Evolutionary conservation across 2,888 invertebrate genomes (phyloP).

Genomic region (Azorinus chamasolen): DNA sequence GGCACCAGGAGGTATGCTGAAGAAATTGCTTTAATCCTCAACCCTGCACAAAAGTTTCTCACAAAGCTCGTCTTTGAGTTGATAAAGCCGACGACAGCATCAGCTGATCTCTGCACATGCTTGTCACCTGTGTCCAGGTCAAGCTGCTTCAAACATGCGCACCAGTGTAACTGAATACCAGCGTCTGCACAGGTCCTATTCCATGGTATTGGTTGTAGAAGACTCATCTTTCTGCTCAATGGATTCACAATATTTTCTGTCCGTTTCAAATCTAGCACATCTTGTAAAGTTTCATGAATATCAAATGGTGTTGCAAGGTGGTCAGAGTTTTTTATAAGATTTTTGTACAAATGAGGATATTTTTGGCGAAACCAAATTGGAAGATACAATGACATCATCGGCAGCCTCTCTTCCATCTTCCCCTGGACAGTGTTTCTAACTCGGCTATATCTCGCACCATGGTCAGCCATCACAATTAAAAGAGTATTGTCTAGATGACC

Average conservation of each 20-base stretch:
- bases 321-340: slow-evolving; percentile 75
- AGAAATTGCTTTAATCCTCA: slow-evolving; percentile 59
- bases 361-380: slow-evolving; percentile 75
- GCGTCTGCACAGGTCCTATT: slow-evolving; percentile 80
- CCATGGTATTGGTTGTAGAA: slow-evolving; percentile 75
- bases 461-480: slow-evolving; percentile 82
- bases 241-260: slow-evolving; percentile 5
- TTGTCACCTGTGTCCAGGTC: slow-evolving; percentile 62
- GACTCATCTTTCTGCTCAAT: slow-evolving; percentile 74
- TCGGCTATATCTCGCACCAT: slow-evolving; percentile 80
- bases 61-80: slow-evolving; percentile 65
- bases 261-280: slow-evolving; percentile 79
- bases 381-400: slow-evolving; percentile 80
- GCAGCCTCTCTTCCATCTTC: slow-evolving; percentile 83
- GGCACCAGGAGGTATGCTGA: slow-evolving; percentile 72
- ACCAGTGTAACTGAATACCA: slow-evolving; percentile 82
- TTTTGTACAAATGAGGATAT: slow-evolving; percentile 63
- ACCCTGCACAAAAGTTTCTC: slow-evolving; percentile 64
- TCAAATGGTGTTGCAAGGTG: slow-evolving; percentile 82
- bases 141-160: slow-evolving; percentile 78
- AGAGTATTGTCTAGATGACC: slow-evolving; percentile 80
- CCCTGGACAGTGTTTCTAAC: slow-evolving; percentile 80
- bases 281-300: slow-evolving; percentile 79
- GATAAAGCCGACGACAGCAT: slow-evolving; percentile 66
- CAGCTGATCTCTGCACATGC: slow-evolving; percentile 68